phyloP scores from a whole-genome alignment of 2,797 vertebrate species.

The Taenioides sp. region DNA sequence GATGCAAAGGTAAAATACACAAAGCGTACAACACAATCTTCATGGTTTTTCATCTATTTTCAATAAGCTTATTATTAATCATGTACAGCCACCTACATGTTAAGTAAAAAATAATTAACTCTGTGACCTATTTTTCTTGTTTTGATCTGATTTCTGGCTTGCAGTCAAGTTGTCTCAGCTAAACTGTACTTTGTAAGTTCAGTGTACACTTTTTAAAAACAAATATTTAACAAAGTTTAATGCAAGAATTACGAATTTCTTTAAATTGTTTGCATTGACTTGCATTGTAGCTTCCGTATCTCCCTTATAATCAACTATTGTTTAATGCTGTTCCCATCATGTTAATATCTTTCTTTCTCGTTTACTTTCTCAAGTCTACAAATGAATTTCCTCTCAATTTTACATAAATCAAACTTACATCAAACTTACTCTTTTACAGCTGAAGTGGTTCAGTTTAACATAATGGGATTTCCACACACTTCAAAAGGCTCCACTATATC shows the following conservation, averaged over 20 bases:
- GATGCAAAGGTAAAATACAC: conserved; percentile 36
- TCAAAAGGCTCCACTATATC: conserved; percentile 15
- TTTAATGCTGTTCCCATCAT: conserved; percentile 41
- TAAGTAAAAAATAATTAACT: not conserved
- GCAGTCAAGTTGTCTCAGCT: not conserved
- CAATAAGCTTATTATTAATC: not conserved
- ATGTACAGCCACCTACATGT: conserved; percentile 1
- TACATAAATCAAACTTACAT: conserved; percentile 13
- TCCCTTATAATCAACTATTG: conserved; percentile 27
- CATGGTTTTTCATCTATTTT: conserved; percentile 18
- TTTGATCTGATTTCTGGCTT: not conserved
- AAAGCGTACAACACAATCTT: conserved; percentile 22
- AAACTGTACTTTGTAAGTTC: conserved; percentile 4
- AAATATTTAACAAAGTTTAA: not conserved
- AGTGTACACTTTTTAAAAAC: not conserved
- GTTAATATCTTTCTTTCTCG: conserved; percentile 38
- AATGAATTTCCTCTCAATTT: conserved; percentile 13
- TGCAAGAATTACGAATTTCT: not conserved
- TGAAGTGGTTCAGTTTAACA: conserved; percentile 12
- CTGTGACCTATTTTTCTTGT: not conserved
- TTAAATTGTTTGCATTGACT: not conserved
- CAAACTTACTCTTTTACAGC: conserved; percentile 11
- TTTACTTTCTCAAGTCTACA: not conserved
- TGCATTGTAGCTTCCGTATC: conserved; percentile 14
- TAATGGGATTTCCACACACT: conserved; percentile 3